These are phyloP conservation scores for Hypolimnas misippus DNA, from an alignment of 2,888 invertebrate species.

Conservation along the genomic window DNA sequence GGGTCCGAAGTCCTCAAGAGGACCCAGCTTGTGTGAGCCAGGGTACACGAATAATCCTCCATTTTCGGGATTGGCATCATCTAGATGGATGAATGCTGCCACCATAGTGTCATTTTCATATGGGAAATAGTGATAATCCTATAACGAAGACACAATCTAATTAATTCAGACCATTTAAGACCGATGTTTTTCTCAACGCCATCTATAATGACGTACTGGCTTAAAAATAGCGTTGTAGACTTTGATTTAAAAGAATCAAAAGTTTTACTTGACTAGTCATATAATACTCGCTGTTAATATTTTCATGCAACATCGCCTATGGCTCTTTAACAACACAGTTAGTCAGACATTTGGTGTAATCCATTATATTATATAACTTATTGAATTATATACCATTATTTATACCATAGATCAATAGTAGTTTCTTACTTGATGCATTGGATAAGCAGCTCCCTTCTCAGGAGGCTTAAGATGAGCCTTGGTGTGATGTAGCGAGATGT, in stretches of 20 bases:
- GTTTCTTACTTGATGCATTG: slow-evolving; percentile 85
- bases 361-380: too few species aligned
- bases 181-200: too few species aligned
- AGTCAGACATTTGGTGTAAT: too few species aligned
- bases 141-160: not conserved
- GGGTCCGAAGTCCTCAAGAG: slow-evolving; percentile 77
- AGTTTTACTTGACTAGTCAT: too few species aligned
- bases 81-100: slow-evolving; percentile 84
- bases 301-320: too few species aligned
- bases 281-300: too few species aligned
- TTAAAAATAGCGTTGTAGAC: too few species aligned
- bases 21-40: slow-evolving; percentile 84
- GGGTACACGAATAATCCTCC: slow-evolving; percentile 85
- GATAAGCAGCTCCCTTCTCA: slow-evolving; percentile 83
- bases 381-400: too few species aligned
- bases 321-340: too few species aligned
- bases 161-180: not conserved
- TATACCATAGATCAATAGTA: too few species aligned
- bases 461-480: slow-evolving; percentile 85
- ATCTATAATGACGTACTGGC: too few species aligned
- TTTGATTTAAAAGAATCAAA: too few species aligned
- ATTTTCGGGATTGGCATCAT: slow-evolving; percentile 82
- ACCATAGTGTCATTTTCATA: slow-evolving; percentile 83
- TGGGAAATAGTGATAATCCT: slow-evolving; percentile 86
- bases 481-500: slow-evolving; percentile 85